Evolutionary conservation across 1,140 invertebrate genomes (phyloP).

Genomic region (Heliconius melpomene): DNA sequence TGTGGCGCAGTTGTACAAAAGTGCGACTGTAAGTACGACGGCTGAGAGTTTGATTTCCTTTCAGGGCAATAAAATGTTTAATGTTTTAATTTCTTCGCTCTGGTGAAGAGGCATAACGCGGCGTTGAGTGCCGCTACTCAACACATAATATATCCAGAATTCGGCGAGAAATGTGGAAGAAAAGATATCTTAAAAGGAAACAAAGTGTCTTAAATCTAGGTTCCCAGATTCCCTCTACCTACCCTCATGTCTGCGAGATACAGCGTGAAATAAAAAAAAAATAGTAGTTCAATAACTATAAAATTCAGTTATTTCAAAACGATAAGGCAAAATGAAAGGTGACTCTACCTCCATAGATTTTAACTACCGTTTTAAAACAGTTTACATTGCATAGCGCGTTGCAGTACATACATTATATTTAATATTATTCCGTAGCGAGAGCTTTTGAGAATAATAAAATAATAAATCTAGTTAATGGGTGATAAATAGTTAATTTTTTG

Average conservation of each 20-base stretch:
- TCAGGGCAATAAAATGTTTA: too few relatives aligned
- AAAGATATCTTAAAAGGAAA: too few relatives aligned
- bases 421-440: constrained; percentile 6
- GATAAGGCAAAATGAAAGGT: neutral
- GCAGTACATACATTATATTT: constrained; percentile 13
- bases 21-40: too few relatives aligned
- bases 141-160: neutral
- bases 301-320: neutral
- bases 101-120: too few relatives aligned
- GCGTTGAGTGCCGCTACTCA: too few relatives aligned
- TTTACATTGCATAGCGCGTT: constrained; percentile 4
- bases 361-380: neutral
- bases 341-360: neutral
- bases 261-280: neutral
- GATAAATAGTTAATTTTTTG: constrained; percentile 6
- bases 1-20: too few relatives aligned
- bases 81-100: too few relatives aligned
- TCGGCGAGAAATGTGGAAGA: neutral
- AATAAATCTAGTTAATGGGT: constrained; percentile 5
- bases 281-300: neutral
- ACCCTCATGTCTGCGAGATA: neutral
- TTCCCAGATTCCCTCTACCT: neutral
- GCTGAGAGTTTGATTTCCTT: too few relatives aligned
- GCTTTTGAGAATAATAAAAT: constrained; percentile 13
- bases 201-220: neutral